Evolutionary conservation across 2,888 invertebrate species (phyloP).

Genomic region (Drosophila kuntzei): DNA sequence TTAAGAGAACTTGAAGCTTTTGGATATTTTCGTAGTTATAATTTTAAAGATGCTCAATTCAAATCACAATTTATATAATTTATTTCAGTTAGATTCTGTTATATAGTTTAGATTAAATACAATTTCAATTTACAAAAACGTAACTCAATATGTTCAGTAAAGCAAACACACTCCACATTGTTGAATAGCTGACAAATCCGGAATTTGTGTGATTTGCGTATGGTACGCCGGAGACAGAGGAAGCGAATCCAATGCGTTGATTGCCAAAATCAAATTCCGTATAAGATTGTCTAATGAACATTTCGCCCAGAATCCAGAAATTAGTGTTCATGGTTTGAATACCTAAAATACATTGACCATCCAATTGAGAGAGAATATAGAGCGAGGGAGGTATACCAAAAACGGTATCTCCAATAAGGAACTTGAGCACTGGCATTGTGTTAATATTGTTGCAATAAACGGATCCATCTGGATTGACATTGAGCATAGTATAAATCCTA

Average conservation of each 20-base stretch:
- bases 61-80: background rate
- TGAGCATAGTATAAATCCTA: background rate
- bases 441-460: conserved; percentile 92
- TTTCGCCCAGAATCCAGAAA: conserved; percentile 98
- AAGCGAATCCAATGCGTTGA: conserved; percentile 94
- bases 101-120: background rate
- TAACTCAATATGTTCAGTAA: background rate
- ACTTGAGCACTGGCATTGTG: conserved; percentile 90
- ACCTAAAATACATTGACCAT: conserved; percentile 93
- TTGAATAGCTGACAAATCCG: background rate
- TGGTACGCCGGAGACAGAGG: conserved; percentile 86
- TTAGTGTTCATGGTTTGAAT: conserved; percentile 91
- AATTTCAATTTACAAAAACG: background rate
- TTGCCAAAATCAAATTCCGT: conserved; percentile 96
- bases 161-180: background rate
- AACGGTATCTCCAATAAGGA: conserved; percentile 89
- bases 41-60: background rate
- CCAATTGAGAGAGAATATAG: conserved; percentile 88
- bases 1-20: too few relatives aligned
- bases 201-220: conserved; percentile 21
- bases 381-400: conserved; percentile 92
- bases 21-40: too few relatives aligned
- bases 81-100: background rate
- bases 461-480: conserved; percentile 61
- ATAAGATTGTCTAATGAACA: conserved; percentile 97